These are phyloP conservation scores for Rhabditophanes sp. DNA, from an alignment of 2,888 invertebrate genomes.

Conservation along the genomic window DNA sequence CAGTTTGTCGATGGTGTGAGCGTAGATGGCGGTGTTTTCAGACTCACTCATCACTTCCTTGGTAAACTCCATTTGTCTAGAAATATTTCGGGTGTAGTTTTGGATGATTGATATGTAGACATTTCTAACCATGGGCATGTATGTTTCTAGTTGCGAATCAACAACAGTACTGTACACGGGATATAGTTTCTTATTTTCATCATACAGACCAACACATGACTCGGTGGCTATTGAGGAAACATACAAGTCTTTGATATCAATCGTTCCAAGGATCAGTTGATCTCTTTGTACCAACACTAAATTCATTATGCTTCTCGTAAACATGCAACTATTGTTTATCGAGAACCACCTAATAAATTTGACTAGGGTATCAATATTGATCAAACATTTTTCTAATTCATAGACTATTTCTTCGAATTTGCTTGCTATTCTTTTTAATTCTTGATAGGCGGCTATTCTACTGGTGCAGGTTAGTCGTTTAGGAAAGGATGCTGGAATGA, in stretches of 20 bases:
- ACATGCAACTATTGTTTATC: too few relatives aligned
- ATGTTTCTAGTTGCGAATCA: not conserved
- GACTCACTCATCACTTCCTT: too few relatives aligned
- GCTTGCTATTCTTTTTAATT: conserved; percentile 2
- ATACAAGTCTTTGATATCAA: too few relatives aligned
- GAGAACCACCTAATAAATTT: too few relatives aligned
- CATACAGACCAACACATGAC: too few relatives aligned
- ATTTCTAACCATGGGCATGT: not conserved
- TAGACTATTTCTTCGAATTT: not conserved
- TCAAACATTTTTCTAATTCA: not conserved
- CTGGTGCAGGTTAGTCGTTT: conserved; percentile 7
- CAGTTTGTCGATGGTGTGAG: too few relatives aligned
- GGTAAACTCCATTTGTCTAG: conserved; percentile 1
- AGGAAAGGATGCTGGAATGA: conserved; percentile 93
- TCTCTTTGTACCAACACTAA: too few relatives aligned
- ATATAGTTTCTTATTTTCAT: too few relatives aligned
- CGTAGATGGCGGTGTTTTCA: too few relatives aligned
- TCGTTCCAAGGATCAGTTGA: too few relatives aligned
- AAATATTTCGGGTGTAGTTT: not conserved
- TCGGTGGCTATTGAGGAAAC: too few relatives aligned
- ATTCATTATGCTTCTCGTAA: too few relatives aligned
- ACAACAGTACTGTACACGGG: not conserved
- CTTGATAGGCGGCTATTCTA: conserved; percentile 5
- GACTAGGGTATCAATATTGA: conserved; percentile 1
- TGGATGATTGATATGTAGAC: conserved; percentile 1